Evolutionary conservation across 2,113 vertebrate genomes (phyloP).

Genomic region (Pelecanus crispus): DNA sequence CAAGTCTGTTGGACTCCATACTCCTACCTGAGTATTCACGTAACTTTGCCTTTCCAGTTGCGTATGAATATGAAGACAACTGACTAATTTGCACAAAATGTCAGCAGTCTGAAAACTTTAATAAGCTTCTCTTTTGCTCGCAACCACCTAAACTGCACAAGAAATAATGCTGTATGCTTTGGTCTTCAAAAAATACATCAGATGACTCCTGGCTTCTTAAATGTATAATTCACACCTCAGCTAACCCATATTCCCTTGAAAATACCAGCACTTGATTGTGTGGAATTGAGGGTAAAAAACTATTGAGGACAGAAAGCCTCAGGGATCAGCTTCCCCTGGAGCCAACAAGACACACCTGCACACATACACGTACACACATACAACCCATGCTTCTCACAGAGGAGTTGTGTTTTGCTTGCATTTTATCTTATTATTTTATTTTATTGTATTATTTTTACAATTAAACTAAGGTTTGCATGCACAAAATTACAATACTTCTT

Average conservation of each 20-base stretch:
- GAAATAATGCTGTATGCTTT: neutral
- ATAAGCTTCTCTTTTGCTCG: neutral
- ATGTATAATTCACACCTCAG: neutral
- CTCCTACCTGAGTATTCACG: neutral
- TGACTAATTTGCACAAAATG: neutral
- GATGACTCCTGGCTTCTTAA: neutral
- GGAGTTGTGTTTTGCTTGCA: neutral
- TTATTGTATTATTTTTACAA: neutral
- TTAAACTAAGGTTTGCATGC: neutral
- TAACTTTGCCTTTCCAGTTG: neutral
- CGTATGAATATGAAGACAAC: neutral
- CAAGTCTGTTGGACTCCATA: neutral
- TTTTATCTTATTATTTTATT: neutral
- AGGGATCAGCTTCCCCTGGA: neutral
- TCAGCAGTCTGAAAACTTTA: neutral
- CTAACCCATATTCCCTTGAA: neutral
- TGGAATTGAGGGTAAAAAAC: neutral
- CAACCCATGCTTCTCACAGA: neutral
- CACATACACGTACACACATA: neutral
- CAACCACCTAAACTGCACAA: neutral
- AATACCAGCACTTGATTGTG: neutral
- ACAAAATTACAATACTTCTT: neutral
- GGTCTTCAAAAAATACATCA: neutral
- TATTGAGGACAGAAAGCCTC: neutral
- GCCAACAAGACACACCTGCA: neutral